Evolutionary conservation across 2,888 invertebrate species (phyloP).

Genomic region (Fragum sueziense): DNA sequence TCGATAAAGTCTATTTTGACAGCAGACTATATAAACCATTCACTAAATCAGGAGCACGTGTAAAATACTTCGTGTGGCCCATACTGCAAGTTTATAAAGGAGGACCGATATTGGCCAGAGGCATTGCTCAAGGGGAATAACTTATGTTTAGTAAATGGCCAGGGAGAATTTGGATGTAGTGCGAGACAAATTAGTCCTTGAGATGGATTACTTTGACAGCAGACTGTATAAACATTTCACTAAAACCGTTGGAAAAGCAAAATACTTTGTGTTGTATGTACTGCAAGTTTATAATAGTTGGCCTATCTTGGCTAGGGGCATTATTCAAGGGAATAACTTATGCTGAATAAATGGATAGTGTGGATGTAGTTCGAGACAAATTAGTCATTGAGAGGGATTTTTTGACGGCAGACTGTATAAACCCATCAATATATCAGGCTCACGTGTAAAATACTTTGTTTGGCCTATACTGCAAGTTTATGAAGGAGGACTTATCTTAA

Average conservation of each 20-base stretch:
- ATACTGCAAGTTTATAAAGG: constrained; percentile 31
- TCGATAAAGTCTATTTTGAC: constrained; percentile 26
- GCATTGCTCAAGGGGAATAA: constrained; percentile 39
- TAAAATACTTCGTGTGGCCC: constrained; percentile 50
- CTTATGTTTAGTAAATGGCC: no score
- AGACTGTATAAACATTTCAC: constrained; percentile 32
- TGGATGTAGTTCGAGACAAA: no score
- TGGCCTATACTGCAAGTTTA: constrained; percentile 44
- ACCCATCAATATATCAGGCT: constrained; percentile 30
- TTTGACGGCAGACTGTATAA: constrained; percentile 38
- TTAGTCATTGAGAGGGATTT: not conserved
- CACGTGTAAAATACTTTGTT: constrained; percentile 34
- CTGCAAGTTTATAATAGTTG: constrained; percentile 36
- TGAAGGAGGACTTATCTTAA: constrained; percentile 38
- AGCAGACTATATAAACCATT: constrained; percentile 34
- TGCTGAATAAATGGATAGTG: no score
- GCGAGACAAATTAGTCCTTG: not conserved
- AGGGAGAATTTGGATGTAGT: no score
- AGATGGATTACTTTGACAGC: constrained; percentile 25
- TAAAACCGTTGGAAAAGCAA: constrained; percentile 21
- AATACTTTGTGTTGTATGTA: constrained; percentile 42
- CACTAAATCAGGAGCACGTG: constrained; percentile 28
- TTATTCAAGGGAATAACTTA: no score
- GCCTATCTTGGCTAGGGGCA: constrained; percentile 32
- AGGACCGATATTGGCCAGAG: constrained; percentile 38